Conservation (phyloP, 2,797 vertebrate genomes). For the Hydrophis major region DNA sequence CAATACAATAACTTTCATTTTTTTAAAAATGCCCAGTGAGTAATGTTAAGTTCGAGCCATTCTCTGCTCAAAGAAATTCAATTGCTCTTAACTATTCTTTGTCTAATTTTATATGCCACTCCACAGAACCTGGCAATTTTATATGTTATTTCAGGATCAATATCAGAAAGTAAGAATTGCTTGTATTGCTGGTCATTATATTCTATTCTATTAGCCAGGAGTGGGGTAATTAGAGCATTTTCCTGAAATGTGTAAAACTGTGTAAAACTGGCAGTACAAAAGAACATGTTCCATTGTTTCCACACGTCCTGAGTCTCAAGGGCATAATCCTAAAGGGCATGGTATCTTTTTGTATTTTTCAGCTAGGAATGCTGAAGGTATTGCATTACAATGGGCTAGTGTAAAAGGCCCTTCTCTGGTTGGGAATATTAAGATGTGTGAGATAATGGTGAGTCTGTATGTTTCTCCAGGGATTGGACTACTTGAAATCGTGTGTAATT, state of each 20-base stretch:
- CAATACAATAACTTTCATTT: neutral
- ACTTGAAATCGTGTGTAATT: neutral
- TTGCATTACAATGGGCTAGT: neutral
- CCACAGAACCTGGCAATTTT: neutral
- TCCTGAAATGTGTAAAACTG: no score
- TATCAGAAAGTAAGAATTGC: neutral
- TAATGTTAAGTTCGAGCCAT: neutral
- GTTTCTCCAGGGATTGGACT: neutral
- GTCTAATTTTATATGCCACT: neutral
- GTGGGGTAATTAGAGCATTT: neutral
- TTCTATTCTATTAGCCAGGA: neutral
- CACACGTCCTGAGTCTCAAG: neutral
- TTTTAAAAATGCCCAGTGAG: neutral
- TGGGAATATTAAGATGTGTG: neutral
- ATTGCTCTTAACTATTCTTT: neutral
- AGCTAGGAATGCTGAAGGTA: neutral
- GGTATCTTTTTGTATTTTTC: neutral
- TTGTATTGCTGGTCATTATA: neutral
- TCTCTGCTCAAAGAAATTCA: neutral
- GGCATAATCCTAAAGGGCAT: neutral
- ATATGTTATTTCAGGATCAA: neutral
- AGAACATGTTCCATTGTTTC: neutral
- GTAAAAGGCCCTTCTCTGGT: neutral
- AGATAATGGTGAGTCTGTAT: neutral
- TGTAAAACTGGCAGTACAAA: neutral